Percentiles rank a stretch among this genome's conserved stretches.
Evolutionary conservation across 1,140 invertebrate genomes (phyloP).

Genomic region (Plodia interpunctella): DNA sequence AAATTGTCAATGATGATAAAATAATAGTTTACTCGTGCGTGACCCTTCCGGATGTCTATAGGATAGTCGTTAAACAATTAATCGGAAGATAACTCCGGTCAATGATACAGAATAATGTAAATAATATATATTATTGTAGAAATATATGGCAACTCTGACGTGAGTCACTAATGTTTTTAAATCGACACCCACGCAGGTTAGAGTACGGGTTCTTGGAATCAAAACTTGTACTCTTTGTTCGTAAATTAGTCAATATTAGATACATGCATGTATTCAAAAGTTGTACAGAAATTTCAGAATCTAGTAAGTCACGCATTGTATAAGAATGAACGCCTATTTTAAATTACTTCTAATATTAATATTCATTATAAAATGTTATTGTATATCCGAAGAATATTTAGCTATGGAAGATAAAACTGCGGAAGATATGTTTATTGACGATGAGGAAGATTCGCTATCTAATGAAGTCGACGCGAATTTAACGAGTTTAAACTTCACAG

Average conservation of each 20-base stretch:
- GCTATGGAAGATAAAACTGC: background rate
- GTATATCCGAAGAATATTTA: conserved; percentile 36
- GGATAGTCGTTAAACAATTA: background rate
- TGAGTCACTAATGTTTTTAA: conserved; percentile 2
- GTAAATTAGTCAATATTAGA: background rate
- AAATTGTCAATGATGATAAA: background rate
- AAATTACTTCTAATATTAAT: background rate
- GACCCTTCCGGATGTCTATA: background rate
- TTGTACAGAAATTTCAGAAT: background rate
- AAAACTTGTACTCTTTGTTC: conserved; percentile 23
- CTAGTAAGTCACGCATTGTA: background rate
- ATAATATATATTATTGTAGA: too few species aligned
- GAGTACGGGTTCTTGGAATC: conserved; percentile 24
- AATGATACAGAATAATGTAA: background rate
- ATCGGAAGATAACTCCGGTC: background rate
- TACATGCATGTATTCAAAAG: background rate
- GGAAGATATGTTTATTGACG: background rate
- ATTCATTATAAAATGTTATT: conserved; percentile 16
- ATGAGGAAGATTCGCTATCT: too few species aligned
- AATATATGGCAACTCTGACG: background rate
- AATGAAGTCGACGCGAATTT: background rate
- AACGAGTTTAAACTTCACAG: background rate
- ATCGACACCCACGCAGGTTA: conserved; percentile 35
- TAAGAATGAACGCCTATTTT: background rate
- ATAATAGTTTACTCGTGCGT: background rate